These are phyloP conservation scores for Enteromius viviparus DNA, from an alignment of 2,797 vertebrate species.

Conservation along the genomic window DNA sequence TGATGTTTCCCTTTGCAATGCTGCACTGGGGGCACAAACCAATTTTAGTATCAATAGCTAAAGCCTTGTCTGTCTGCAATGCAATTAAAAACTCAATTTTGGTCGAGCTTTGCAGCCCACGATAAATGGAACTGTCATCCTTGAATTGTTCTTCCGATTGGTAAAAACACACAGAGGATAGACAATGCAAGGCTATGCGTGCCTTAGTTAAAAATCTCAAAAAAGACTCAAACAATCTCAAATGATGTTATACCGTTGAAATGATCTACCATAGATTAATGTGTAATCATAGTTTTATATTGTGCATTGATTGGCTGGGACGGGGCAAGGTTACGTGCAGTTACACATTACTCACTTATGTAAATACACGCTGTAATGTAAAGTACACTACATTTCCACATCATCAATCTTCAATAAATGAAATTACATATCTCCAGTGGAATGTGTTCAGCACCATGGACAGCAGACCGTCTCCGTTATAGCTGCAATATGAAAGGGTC, in stretches of 20 bases:
- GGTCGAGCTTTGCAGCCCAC: constrained; percentile 70
- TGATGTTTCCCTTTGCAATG: constrained; percentile 38
- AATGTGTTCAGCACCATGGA: constrained; percentile 44
- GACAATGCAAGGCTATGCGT: constrained; percentile 60
- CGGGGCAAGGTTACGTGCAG: background rate
- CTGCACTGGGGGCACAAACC: constrained; percentile 54
- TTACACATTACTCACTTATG: background rate
- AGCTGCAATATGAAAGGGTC: background rate
- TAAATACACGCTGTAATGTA: background rate
- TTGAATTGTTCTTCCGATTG: constrained; percentile 71
- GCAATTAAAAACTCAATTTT: constrained; percentile 79
- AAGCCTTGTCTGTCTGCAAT: constrained; percentile 68
- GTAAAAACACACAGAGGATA: constrained; percentile 65
- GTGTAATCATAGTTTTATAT: too few relatives aligned
- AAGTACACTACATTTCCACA: background rate
- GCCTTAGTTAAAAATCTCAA: background rate
- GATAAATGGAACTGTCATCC: constrained; percentile 75
- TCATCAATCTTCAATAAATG: background rate
- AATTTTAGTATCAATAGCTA: constrained; percentile 69
- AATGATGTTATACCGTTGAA: background rate
- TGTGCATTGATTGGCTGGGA: background rate
- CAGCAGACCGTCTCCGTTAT: constrained; percentile 13
- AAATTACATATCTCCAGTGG: background rate
- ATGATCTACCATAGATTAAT: background rate
- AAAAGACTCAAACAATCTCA: background rate